phyloP scores from a whole-genome alignment of 92 coral and sea anemone genomes.

The Phenganax stokvisi region DNA sequence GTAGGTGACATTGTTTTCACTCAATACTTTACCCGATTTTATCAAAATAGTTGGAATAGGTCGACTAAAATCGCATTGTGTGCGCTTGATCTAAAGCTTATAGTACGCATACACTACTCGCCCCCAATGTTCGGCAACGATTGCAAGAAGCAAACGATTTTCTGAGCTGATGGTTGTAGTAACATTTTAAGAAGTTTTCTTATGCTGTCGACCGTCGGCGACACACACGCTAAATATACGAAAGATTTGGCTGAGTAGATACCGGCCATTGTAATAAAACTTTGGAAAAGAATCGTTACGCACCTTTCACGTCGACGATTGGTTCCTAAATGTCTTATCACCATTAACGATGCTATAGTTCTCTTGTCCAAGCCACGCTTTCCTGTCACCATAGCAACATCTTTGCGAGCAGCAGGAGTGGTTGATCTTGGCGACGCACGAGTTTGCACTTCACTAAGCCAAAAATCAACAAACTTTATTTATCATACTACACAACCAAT shows the following conservation, averaged over 20 bases:
- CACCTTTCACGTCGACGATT: conserved; percentile 65
- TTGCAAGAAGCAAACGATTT: too few species aligned
- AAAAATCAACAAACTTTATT: not conserved
- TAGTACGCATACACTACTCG: too few species aligned
- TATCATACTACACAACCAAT: not conserved
- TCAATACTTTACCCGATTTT: too few species aligned
- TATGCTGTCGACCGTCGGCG: too few species aligned
- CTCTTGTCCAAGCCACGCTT: conserved; percentile 82
- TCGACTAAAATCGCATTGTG: too few species aligned
- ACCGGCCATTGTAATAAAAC: not conserved
- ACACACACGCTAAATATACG: too few species aligned
- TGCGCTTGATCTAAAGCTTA: too few species aligned
- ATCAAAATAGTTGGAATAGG: too few species aligned
- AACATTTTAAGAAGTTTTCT: too few species aligned
- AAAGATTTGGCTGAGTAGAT: not conserved
- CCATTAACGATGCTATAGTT: conserved; percentile 80
- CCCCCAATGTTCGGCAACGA: too few species aligned
- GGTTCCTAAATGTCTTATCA: conserved; percentile 80
- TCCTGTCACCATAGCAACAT: conserved; percentile 73
- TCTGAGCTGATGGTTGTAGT: not conserved
- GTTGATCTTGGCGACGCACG: conserved; percentile 37
- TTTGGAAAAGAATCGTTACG: not conserved
- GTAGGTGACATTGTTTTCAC: too few species aligned
- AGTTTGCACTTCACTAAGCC: conserved; percentile 1
- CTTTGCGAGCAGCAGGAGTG: conserved; percentile 52